phyloP scores from a whole-genome alignment of 2,888 invertebrate genomes.

The Volucella zonaria region DNA sequence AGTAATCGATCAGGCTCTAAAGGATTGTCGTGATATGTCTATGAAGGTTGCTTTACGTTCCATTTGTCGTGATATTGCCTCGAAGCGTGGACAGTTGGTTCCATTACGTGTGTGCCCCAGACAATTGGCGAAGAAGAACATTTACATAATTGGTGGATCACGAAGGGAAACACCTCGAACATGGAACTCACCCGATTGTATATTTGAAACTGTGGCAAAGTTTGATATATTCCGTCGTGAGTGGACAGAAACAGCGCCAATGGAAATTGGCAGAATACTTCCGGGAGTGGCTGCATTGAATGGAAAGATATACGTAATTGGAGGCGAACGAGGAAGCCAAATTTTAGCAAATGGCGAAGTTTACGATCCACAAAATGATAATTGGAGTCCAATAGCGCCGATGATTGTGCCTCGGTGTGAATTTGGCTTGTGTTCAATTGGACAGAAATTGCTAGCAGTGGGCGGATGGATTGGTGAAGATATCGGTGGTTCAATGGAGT shows the following conservation, averaged over 20 bases:
- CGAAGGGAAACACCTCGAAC: constrained; percentile 89
- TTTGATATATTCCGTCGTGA: constrained; percentile 87
- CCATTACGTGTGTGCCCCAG: constrained; percentile 90
- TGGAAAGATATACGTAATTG: constrained; percentile 94
- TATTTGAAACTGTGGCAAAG: constrained; percentile 91
- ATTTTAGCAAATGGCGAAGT: constrained; percentile 94
- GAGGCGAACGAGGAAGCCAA: constrained; percentile 94
- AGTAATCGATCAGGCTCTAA: constrained; percentile 89
- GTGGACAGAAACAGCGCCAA: constrained; percentile 91
- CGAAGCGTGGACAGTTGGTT: constrained; percentile 90
- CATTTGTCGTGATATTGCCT: constrained; percentile 89
- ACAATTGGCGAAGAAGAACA: constrained; percentile 92
- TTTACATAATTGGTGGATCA: constrained; percentile 94
- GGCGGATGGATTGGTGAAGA: constrained; percentile 97
- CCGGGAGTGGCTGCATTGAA: constrained; percentile 93
- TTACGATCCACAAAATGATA: constrained; percentile 88
- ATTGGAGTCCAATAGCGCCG: constrained; percentile 86
- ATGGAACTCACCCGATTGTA: constrained; percentile 91
- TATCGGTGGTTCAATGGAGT: constrained; percentile 93
- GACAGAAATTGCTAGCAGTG: constrained; percentile 92
- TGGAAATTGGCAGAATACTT: constrained; percentile 92
- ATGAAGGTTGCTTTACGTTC: constrained; percentile 91
- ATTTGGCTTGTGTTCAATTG: constrained; percentile 92
- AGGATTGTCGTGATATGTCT: constrained; percentile 91
- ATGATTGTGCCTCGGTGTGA: constrained; percentile 94